A percentile compares a stretch with the other conserved stretches of the same genome.
Evolutionary conservation across 2,113 vertebrate species (phyloP).

Genomic region (Chaetorhynchus papuensis): DNA sequence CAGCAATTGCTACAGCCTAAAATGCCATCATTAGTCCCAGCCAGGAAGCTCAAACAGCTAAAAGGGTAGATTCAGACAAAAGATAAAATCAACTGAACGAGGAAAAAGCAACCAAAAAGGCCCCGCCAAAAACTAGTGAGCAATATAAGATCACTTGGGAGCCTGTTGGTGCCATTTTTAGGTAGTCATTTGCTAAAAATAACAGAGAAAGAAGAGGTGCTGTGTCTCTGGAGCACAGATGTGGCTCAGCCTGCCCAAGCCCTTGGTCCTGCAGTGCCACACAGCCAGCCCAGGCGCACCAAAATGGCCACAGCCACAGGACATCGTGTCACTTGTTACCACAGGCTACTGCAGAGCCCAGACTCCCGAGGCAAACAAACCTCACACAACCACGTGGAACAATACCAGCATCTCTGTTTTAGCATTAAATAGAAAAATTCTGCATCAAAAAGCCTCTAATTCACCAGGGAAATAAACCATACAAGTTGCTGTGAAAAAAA

Average conservation of each 20-base stretch:
- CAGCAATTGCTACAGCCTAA: neutral
- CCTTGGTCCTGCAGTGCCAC: fast-evolving
- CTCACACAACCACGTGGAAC: neutral
- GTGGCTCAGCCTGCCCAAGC: neutral
- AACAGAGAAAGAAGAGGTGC: neutral
- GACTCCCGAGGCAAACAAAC: neutral
- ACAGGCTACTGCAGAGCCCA: fast-evolving
- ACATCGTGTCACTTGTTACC: fast-evolving
- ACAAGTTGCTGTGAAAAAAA: neutral
- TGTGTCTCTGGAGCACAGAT: neutral
- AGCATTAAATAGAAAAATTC: neutral
- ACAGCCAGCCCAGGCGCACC: neutral
- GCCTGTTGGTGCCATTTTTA: neutral
- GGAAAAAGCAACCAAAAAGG: neutral
- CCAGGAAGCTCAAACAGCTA: neutral
- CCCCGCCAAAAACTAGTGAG: neutral
- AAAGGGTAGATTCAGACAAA: neutral
- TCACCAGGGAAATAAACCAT: neutral
- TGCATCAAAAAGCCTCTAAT: neutral
- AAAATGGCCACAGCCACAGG: neutral
- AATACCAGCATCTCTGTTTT: neutral
- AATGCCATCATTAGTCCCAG: neutral
- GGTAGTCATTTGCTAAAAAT: neutral
- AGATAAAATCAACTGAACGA: neutral
- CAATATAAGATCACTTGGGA: neutral